Base-by-base conservation (phyloP, 2,888 invertebrate genomes). In the Callyntrura sp. region DNA sequence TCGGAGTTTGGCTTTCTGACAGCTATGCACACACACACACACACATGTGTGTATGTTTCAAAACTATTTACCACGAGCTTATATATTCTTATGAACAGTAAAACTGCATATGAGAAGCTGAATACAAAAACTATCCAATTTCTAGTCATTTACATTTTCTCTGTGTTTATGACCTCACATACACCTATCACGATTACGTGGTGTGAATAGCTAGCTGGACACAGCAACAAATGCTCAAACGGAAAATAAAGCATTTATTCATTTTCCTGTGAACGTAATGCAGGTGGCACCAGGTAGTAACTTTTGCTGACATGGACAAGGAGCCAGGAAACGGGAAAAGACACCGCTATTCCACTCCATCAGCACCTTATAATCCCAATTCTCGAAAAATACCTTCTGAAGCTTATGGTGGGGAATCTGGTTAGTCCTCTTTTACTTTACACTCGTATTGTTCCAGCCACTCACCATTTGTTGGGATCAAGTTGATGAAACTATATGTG, bases 221-320 rank as follows among this genome's bases (percentile, higher is more conserved):
- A 17, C 17, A 6, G n/a, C n/a, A n/a, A 70, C 43, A 48, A 73
- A 73, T 48, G 48, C 23, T 0, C 43, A 70, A 73, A 23, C 14
- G 62, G 3, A 62, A 65, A 48, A 73, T 73, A 73, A 23, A 45
- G 48, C 25, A 48, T 73, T 73, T 23, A 73, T 17, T 48, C 73
- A 12, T 48, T 73, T 87, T 85, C 20, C 68, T 87, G 70, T 17
- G 57, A 79, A 82, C 43, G 23, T n/a, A 60, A 62, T 88, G 43
- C 88, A 88, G 88, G 84, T 88, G 88, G 88, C 88, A 88, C 51
- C 88, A 88, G 43, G 88, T 88, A 35, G 88, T 88, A 12, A 88
- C 84, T 45, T 88, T 88, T 68, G 88, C 88, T 23, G 91, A 88
- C 76, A 65, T 76, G 48, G 90, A 88, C 48, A 85, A 90, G 68